These are phyloP conservation scores for Hedya salicella DNA, from an alignment of 2,888 invertebrate genomes.

Conservation along the genomic window DNA sequence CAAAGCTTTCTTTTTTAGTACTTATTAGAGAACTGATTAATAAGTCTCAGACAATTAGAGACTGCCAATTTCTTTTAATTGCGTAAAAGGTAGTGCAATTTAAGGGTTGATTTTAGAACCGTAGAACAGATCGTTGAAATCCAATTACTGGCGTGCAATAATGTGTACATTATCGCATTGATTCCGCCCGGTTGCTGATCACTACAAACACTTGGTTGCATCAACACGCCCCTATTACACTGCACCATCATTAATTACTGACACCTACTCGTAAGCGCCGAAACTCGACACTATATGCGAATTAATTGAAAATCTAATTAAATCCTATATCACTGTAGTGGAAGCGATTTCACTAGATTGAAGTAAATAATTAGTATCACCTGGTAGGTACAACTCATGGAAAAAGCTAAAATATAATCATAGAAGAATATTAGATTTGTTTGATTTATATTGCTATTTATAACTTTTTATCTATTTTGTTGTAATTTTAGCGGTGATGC, in stretches of 20 bases:
- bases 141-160: constrained; percentile 17
- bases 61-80: too few relatives aligned
- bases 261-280: constrained; percentile 7
- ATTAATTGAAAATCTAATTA: constrained; percentile 22
- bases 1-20: too few relatives aligned
- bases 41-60: too few relatives aligned
- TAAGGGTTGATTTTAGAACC: not conserved
- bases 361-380: not conserved
- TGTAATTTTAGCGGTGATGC: too few relatives aligned
- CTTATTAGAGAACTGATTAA: too few relatives aligned
- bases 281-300: not conserved
- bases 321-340: constrained; percentile 1
- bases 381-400: too few relatives aligned
- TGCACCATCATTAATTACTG: constrained; percentile 20
- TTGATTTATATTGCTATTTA: too few relatives aligned
- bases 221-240: constrained; percentile 22
- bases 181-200: constrained; percentile 22
- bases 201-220: constrained; percentile 27
- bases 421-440: too few relatives aligned
- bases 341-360: not conserved
- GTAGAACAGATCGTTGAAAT: constrained; percentile 10
- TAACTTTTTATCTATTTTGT: too few relatives aligned
- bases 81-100: too few relatives aligned
- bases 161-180: constrained; percentile 29
- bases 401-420: too few relatives aligned